Evolutionary conservation across 2,797 vertebrate species (phyloP).

Genomic region (Chrysocyon brachyurus): DNA sequence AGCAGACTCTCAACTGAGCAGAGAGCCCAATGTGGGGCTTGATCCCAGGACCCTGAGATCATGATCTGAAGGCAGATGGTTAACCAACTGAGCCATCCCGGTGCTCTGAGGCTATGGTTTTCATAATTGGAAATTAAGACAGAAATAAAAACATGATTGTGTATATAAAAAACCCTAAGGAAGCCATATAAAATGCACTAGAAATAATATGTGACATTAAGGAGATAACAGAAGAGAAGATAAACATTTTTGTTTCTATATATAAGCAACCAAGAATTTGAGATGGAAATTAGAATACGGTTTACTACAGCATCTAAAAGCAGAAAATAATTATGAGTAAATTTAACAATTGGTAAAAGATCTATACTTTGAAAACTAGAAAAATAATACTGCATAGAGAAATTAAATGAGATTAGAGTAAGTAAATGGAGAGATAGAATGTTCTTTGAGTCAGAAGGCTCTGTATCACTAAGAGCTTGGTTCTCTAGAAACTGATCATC

Average conservation of each 20-base stretch:
- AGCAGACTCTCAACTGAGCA: too few species aligned
- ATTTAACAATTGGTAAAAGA: slow-evolving; percentile 3
- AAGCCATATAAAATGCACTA: not conserved
- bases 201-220: not conserved
- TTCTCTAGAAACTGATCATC: not conserved
- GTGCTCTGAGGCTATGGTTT: not conserved
- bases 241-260: not conserved
- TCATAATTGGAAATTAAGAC: not conserved
- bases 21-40: too few species aligned
- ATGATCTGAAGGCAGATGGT: too few species aligned
- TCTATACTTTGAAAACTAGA: not conserved
- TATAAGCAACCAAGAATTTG: not conserved
- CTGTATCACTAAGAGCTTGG: not conserved
- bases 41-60: too few species aligned
- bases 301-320: not conserved
- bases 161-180: not conserved
- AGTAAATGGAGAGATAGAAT: not conserved
- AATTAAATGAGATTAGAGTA: slow-evolving; percentile 4
- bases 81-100: too few species aligned
- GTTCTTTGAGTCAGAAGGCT: not conserved
- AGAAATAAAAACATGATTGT: not conserved
- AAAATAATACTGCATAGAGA: not conserved
- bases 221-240: not conserved
- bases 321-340: not conserved
- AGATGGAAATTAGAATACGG: not conserved